Evolutionary conservation across 2,113 vertebrate species (phyloP), one percentile per base, ranked within the genome.

Genomic region (Cyanocitta stelleri): DNA sequence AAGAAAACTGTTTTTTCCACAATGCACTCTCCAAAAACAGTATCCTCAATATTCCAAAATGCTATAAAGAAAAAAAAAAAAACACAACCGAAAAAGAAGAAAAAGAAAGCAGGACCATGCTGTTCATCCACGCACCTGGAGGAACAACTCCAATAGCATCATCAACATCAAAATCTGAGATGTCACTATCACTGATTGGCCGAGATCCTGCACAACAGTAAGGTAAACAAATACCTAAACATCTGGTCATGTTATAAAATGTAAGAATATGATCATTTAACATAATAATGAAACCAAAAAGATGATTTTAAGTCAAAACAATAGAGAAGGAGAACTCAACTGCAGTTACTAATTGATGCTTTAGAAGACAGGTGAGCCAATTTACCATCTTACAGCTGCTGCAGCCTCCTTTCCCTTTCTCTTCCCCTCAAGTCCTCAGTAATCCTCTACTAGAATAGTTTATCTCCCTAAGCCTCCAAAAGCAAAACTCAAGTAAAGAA

Each of bases 101-200:
- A 95, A 93, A 97, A 95, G 54, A 91, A 98, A 97, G 97, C 95
- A 96, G 93, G 97, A 97, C 96, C 98, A 98, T 98, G 98, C 97
- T 98, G 96, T 95, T 97, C 97, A 96, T 97, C 98, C 98, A 99
- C 99, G 98, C 98, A 99, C 99, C 99, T 99, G 98, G 98, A 98
- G 98, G 98, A 97, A 99, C 98, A 98, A 99, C 98, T 98, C 99
- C 98, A 98, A 99, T 99, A 98, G 98, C 99, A 99, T 99, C 99
- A 99, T 99, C 99, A 98, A 99, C 99, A 98, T 99, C 99, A 98
- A 97, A 98, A 98, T 98, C 98, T 98, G 98, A 98, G 98, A 98
- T 98, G 98, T 98, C 98, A 98, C 99, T 98, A 97, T 99, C 99
- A 99, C 98, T 99, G 99, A 99, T 99, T 98, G 99, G 99, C 97